Conservation (phyloP, 2,888 invertebrate genomes). For the Drosophila anomalipes region DNA sequence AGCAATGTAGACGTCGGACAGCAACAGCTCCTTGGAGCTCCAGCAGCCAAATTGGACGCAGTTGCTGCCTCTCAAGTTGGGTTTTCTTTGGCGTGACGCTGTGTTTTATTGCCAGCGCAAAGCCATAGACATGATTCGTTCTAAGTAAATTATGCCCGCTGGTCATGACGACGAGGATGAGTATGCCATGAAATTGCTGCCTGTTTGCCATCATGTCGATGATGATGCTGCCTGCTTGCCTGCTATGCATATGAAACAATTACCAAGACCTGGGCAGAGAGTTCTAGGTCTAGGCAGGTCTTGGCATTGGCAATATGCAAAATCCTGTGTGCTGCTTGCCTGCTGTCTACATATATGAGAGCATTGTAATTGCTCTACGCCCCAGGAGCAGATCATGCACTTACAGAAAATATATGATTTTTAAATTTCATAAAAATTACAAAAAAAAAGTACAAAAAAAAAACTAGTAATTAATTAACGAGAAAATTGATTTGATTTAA, state of each 20-base stretch:
- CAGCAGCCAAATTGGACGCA: slow-evolving; percentile 70
- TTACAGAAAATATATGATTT: slow-evolving; percentile 44
- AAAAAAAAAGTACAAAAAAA: not conserved
- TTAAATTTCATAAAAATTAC: slow-evolving; percentile 33
- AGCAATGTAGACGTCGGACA: slow-evolving; percentile 76
- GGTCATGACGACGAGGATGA: slow-evolving; percentile 68
- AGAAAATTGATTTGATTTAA: not conserved
- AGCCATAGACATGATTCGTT: slow-evolving; percentile 76
- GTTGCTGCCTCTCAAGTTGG: slow-evolving; percentile 57
- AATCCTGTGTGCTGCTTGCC: slow-evolving; percentile 36
- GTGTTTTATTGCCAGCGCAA: slow-evolving; percentile 74
- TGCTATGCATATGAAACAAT: slow-evolving; percentile 80
- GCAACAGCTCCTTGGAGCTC: slow-evolving; percentile 51
- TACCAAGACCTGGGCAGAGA: slow-evolving; percentile 62
- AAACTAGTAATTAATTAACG: not conserved
- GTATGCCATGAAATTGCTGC: slow-evolving; percentile 71
- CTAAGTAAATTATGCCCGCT: slow-evolving; percentile 81
- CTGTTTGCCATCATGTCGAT: slow-evolving; percentile 26
- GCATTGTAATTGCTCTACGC: slow-evolving; percentile 73
- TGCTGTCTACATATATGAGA: slow-evolving; percentile 55
- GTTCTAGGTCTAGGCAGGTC: slow-evolving; percentile 26
- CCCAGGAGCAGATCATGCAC: slow-evolving; percentile 48
- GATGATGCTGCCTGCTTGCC: slow-evolving; percentile 29
- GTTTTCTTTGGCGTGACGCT: slow-evolving; percentile 69
- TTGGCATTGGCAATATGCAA: slow-evolving; percentile 24